Base-by-base conservation (phyloP, 2,888 invertebrate species). In the Andrena bucephala region DNA sequence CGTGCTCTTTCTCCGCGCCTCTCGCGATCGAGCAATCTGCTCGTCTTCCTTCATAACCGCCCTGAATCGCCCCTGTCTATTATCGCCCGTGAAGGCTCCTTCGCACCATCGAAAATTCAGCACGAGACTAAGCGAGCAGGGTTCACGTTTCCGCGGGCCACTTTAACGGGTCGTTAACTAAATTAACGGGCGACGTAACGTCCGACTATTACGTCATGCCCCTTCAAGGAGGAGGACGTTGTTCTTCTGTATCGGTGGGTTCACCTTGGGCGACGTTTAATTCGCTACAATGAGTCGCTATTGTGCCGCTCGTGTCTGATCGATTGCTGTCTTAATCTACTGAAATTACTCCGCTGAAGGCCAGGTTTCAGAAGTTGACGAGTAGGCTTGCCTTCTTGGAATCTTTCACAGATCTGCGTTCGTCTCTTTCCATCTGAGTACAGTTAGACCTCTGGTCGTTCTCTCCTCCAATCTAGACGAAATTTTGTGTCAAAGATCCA, bases 161-260 rank as follows among this genome's bases (percentile, higher is more conserved):
- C 90, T 93, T 91, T 89, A 93, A 90, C 89, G 90, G 69, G 89
- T 92, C 90, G 92, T 93, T 93, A 92, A 92, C 91, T 93, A 92
- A 92, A 93, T 93, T 93, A 93, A 92, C 92, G 90, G 83, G 90
- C 89, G 89, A 89, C 78, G 90, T 91, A 90, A 90, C 84, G 89
- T 90, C 86, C 86, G 76, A 87, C 73, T 63, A 70, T 63, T 71
- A 87, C 81, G 79, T 85, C 77, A 83, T 48, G 60, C 66, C 50
- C 71, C 66, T 72, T 73, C 79, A 33, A 57, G 73, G 52, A 77
- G 48, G 42, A 27, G 42, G 27, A 36, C 8, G 24, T 29, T 33
- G 13, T 62, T 57, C 68, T 76, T 70, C 13, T 42, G 10, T 48
- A 54, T 36, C 24, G 50, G 8, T 42, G 65, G 33, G 31, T 72